Evolutionary conservation across 2,888 invertebrate species (phyloP).

Genomic region (Pristionchus exspectatus): DNA sequence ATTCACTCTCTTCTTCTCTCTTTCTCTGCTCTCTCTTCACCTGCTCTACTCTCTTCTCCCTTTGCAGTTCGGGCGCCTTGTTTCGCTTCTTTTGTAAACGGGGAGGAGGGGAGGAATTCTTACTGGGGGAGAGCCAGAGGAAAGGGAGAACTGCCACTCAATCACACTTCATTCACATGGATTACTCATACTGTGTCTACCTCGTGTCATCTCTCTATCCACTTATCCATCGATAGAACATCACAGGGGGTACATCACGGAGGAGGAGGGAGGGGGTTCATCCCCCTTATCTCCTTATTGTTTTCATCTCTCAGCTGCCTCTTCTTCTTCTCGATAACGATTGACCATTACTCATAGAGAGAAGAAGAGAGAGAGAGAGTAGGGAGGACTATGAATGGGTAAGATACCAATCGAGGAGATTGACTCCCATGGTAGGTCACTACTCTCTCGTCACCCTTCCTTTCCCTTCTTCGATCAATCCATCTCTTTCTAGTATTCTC

Average conservation of each 20-base stretch:
- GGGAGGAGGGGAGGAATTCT: not conserved
- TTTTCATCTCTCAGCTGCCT: not conserved
- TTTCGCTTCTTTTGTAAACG: conserved; percentile 33
- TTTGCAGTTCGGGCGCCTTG: conserved; percentile 59
- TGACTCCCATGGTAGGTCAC: not conserved
- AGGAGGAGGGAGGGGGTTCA: not conserved
- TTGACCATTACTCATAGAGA: conserved; percentile 17
- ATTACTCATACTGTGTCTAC: conserved; percentile 46
- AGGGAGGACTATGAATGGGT: not conserved
- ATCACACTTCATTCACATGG: conserved; percentile 52
- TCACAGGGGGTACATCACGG: not conserved
- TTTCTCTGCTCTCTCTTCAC: conserved; percentile 51
- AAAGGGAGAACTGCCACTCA: not conserved
- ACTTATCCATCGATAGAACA: not conserved
- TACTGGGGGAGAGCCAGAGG: conserved; percentile 53
- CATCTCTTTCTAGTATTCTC: conserved; percentile 13
- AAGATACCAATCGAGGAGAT: not conserved
- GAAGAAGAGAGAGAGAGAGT: conserved; percentile 11
- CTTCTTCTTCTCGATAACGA: not conserved
- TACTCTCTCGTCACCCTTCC: not conserved
- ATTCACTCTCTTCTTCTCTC: conserved; percentile 60
- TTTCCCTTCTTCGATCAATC: not conserved
- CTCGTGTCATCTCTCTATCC: not conserved
- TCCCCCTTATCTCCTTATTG: not conserved
- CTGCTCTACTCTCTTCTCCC: conserved; percentile 37